Conservation (phyloP, 2,797 vertebrate genomes). For the Eleutherodactylus coqui region DNA sequence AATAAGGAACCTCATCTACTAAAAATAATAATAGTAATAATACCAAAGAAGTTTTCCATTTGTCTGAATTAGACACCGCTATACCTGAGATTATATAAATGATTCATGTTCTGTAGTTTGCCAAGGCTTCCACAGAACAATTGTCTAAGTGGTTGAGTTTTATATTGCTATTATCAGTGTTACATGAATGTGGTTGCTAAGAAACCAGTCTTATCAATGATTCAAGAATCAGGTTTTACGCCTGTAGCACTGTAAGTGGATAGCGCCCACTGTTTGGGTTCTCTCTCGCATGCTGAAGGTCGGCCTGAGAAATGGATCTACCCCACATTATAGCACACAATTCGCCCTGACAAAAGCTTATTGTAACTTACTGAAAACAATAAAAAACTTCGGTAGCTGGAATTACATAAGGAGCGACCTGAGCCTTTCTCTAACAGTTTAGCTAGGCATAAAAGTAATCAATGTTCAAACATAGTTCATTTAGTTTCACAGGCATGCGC, state of each 20-base stretch:
- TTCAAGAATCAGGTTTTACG: slow-evolving; percentile 42
- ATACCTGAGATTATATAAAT: slow-evolving; percentile 23
- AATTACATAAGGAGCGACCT: neutral
- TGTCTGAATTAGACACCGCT: neutral
- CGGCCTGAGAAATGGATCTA: slow-evolving; percentile 23
- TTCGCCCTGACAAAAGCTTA: slow-evolving; percentile 5
- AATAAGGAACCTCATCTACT: neutral
- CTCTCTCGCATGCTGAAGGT: neutral
- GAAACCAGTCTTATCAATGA: slow-evolving; percentile 68
- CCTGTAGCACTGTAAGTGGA: slow-evolving; percentile 39
- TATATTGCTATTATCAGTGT: slow-evolving; percentile 65
- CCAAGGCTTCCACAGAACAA: slow-evolving; percentile 50
- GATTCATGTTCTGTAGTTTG: slow-evolving; percentile 40
- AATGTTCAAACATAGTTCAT: neutral
- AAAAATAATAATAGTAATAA: neutral
- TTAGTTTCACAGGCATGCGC: neutral
- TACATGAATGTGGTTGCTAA: slow-evolving; percentile 67
- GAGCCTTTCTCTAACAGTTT: neutral
- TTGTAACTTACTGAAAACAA: slow-evolving; percentile 26
- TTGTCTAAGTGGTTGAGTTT: slow-evolving; percentile 62
- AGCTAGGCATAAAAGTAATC: neutral
- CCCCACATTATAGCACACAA: neutral
- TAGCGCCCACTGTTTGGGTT: slow-evolving; percentile 23
- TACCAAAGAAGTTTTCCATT: neutral
- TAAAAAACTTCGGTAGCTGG: slow-evolving; percentile 14